A percentile compares a stretch with the other conserved stretches of the same genome.
Conservation (phyloP, 1,140 invertebrate species). For the Venustaconcha ellipsiformis region DNA sequence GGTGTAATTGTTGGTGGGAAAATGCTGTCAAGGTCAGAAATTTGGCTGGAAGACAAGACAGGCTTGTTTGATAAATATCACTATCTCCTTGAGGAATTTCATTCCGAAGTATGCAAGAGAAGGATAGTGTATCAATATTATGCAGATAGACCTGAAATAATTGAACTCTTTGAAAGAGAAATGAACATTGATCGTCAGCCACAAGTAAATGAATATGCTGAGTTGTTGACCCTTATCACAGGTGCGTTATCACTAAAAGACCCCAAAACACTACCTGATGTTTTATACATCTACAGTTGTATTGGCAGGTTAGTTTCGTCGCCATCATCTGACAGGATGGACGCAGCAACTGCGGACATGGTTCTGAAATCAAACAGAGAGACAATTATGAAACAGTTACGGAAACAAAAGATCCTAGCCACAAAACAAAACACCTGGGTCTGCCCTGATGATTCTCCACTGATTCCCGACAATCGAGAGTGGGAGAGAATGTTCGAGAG, state of each 20-base stretch:
- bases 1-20: conserved; percentile 36
- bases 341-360: conserved; percentile 9
- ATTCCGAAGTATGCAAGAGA: conserved; percentile 43
- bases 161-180: conserved; percentile 37
- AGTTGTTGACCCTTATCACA: conserved; percentile 45
- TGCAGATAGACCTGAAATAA: conserved; percentile 19
- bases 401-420: conserved; percentile 38
- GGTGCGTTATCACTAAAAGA: conserved; percentile 32
- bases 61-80: conserved; percentile 54
- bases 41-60: conserved; percentile 61
- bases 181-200: conserved; percentile 39
- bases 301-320: conserved; percentile 36
- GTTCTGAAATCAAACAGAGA: conserved; percentile 21
- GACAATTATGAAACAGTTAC: conserved; percentile 28
- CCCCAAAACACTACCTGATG: conserved; percentile 37
- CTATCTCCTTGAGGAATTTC: conserved; percentile 42
- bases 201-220: conserved; percentile 45
- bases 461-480: conserved; percentile 58
- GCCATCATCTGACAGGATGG: conserved; percentile 9
- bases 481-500: conserved; percentile 58
- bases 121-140: conserved; percentile 32
- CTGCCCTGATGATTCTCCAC: conserved; percentile 44
- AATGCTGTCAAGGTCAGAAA: conserved; percentile 53
- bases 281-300: conserved; percentile 38
- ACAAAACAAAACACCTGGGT: conserved; percentile 53